These are phyloP conservation scores for Hydrolagus affinis DNA, from an alignment of 2,113 vertebrate genomes.

Conservation along the genomic window DNA sequence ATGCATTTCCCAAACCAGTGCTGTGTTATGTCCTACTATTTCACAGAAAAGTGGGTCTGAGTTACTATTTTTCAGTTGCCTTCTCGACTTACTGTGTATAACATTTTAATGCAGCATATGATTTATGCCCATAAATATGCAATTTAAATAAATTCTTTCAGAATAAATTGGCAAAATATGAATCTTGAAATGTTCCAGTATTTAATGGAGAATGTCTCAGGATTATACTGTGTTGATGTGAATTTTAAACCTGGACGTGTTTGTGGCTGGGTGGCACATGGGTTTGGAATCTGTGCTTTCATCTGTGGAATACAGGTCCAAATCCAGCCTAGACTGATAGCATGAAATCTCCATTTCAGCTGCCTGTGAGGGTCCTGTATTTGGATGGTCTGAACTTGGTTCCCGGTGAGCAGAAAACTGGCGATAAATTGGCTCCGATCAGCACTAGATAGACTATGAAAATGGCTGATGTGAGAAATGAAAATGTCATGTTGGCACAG, in stretches of 20 bases:
- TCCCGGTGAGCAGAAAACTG: background rate
- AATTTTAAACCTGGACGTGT: background rate
- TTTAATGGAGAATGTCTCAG: background rate
- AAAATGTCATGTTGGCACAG: background rate
- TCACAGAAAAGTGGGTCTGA: background rate
- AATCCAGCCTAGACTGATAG: too few species aligned
- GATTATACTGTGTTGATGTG: background rate
- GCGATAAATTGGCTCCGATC: background rate
- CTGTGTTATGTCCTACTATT: background rate
- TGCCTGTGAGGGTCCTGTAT: background rate
- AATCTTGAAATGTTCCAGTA: too few species aligned
- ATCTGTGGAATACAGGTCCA: background rate
- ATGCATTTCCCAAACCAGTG: background rate
- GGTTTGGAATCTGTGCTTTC: background rate
- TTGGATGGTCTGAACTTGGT: background rate
- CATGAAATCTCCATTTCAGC: background rate
- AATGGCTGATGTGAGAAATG: background rate
- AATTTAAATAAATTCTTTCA: background rate
- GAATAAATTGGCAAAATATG: too few species aligned
- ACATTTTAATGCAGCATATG: background rate
- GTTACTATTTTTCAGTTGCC: background rate
- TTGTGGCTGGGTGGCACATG: too few species aligned
- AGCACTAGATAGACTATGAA: background rate
- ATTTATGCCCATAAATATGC: background rate
- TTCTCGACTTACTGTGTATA: background rate